A percentile compares a stretch with the other conserved stretches of the same genome.
These are phyloP conservation scores for Pharmacophagus antenor DNA, from an alignment of 2,888 invertebrate species.

Conservation along the genomic window DNA sequence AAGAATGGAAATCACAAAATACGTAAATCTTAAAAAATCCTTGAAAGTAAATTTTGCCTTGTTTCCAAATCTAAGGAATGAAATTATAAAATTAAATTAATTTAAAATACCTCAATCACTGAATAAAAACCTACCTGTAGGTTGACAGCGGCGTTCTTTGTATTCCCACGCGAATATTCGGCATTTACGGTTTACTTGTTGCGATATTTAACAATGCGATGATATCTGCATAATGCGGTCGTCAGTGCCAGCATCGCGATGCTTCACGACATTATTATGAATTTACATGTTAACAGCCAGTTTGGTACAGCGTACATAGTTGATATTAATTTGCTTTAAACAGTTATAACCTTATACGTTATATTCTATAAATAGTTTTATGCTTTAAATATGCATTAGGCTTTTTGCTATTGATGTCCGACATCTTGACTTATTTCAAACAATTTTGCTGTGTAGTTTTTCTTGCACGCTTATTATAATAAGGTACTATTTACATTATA, in stretches of 20 bases:
- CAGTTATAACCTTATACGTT: neutral
- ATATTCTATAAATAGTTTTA: neutral
- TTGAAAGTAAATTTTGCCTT: neutral
- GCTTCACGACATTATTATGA: conserved; percentile 65
- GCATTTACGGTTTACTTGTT: conserved; percentile 70
- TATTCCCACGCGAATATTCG: conserved; percentile 41
- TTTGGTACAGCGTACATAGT: conserved; percentile 55
- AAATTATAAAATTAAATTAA: neutral
- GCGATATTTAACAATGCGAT: conserved; percentile 70
- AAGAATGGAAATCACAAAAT: no score
- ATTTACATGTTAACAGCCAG: conserved; percentile 68
- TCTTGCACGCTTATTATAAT: no score
- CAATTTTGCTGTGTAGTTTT: no score
- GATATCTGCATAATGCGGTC: conserved; percentile 75
- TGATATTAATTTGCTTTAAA: conserved; percentile 52
- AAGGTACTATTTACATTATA: no score
- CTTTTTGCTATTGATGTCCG: no score
- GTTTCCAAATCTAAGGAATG: neutral
- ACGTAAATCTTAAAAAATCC: no score
- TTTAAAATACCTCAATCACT: conserved; percentile 20
- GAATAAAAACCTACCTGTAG: conserved; percentile 13
- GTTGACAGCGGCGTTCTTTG: conserved; percentile 22
- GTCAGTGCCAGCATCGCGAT: conserved; percentile 57
- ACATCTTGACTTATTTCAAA: no score
- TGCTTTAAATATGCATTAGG: no score